These are phyloP conservation scores for Aphrophora alni DNA, from an alignment of 2,888 invertebrate species.

Conservation along the genomic window DNA sequence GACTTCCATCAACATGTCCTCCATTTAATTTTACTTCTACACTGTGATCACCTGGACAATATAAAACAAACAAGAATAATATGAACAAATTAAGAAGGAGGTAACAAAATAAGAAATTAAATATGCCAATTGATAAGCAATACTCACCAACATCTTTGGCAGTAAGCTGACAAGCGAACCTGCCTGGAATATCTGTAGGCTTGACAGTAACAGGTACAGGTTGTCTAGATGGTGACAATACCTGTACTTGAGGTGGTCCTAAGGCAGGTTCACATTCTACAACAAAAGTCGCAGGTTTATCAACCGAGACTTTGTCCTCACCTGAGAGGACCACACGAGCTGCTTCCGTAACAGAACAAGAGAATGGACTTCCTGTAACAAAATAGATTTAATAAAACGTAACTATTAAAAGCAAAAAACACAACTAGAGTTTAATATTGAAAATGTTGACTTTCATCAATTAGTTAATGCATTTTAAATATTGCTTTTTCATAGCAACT, in stretches of 20 bases:
- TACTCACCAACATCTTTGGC: conserved; percentile 82
- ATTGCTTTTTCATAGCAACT: too few relatives aligned
- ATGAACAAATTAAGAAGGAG: too few relatives aligned
- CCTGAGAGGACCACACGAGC: conserved; percentile 81
- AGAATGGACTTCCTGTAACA: conserved; percentile 79
- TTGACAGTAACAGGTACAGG: conserved; percentile 48
- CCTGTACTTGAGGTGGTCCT: conserved; percentile 73
- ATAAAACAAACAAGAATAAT: not conserved
- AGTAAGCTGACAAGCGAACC: conserved; percentile 68
- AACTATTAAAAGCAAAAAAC: too few relatives aligned
- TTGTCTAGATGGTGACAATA: conserved; percentile 38
- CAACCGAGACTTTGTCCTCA: conserved; percentile 90
- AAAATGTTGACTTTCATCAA: too few relatives aligned
- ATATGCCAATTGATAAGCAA: too few relatives aligned
- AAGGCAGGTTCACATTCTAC: conserved; percentile 80
- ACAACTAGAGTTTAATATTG: too few relatives aligned
- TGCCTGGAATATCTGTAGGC: conserved; percentile 57
- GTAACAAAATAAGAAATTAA: too few relatives aligned
- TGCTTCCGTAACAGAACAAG: conserved; percentile 79
- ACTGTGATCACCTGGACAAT: conserved; percentile 76
- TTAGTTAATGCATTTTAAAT: too few relatives aligned
- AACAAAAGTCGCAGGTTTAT: conserved; percentile 81
- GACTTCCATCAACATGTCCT: conserved; percentile 91
- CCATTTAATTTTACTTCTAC: conserved; percentile 77
- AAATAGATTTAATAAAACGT: conserved; percentile 4